Evolutionary conservation across 2,113 vertebrate genomes (phyloP).

Genomic region (Apus apus): DNA sequence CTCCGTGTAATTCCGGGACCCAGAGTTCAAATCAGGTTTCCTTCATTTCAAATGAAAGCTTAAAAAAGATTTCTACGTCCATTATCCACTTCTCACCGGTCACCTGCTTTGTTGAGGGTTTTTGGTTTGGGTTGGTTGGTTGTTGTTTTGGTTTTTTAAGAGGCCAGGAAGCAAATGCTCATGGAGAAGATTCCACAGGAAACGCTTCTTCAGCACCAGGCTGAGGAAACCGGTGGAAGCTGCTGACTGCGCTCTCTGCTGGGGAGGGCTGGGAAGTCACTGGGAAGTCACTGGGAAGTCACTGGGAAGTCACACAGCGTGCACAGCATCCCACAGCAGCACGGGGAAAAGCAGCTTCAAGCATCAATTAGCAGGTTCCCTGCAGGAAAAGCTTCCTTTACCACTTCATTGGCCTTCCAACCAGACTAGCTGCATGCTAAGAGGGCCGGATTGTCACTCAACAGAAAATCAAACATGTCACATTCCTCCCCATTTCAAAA

Average conservation of each 20-base stretch:
- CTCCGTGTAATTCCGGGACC: not conserved
- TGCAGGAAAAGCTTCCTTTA: not conserved
- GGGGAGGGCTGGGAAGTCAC: not conserved
- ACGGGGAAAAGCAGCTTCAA: not conserved
- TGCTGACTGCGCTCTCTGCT: not conserved
- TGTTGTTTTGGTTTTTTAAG: not conserved
- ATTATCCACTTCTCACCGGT: not conserved
- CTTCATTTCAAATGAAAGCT: too few species aligned
- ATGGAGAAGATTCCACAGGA: not conserved
- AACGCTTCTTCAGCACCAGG: not conserved
- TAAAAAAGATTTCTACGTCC: not conserved
- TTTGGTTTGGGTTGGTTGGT: not conserved
- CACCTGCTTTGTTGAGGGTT: not conserved
- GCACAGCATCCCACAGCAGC: fast-evolving
- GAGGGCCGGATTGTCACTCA: not conserved
- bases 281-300: not conserved
- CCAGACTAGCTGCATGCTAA: too few species aligned
- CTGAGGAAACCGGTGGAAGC: not conserved
- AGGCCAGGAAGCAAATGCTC: not conserved
- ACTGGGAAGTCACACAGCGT: fast-evolving
- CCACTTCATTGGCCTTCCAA: not conserved
- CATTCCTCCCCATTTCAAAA: not conserved
- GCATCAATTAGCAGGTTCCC: not conserved
- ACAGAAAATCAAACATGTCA: fast-evolving
- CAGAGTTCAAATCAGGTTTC: not conserved